Evolutionary conservation across 2,113 vertebrate species (phyloP).

Genomic region (Cynocephalus volans): DNA sequence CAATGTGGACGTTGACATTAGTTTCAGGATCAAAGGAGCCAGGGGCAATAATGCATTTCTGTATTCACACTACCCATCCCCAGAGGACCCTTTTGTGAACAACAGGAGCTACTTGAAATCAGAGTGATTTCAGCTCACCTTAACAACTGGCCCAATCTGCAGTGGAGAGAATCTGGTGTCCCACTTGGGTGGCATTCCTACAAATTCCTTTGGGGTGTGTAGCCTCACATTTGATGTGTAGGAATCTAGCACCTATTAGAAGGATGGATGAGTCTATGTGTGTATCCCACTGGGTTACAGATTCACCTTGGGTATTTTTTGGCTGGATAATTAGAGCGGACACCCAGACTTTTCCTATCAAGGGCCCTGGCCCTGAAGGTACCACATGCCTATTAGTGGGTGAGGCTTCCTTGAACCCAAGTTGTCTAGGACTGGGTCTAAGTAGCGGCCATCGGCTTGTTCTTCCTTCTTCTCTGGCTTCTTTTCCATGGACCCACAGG

Average conservation of each 20-base stretch:
- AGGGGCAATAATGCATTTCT: background rate
- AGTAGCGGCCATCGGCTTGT: accelerated
- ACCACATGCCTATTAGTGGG: background rate
- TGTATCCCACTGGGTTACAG: background rate
- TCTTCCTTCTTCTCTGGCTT: background rate
- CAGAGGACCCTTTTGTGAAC: background rate
- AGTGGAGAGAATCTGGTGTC: background rate
- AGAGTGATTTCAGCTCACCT: background rate
- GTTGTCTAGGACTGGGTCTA: background rate
- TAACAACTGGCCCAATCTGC: background rate
- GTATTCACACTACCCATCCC: background rate
- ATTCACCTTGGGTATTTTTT: background rate
- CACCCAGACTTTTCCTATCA: background rate
- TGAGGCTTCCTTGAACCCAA: background rate
- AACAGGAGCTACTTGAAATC: background rate
- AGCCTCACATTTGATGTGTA: background rate
- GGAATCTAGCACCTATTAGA: background rate
- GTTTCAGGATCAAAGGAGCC: background rate
- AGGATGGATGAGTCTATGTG: background rate
- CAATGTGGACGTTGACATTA: too few relatives aligned
- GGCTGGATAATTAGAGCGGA: background rate
- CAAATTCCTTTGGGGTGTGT: background rate
- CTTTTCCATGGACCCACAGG: background rate
- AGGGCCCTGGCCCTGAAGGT: background rate
- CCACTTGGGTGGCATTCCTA: background rate